phyloP scores from a whole-genome alignment of 1,140 invertebrate genomes.

The Cyrtorhinus lividipennis region DNA sequence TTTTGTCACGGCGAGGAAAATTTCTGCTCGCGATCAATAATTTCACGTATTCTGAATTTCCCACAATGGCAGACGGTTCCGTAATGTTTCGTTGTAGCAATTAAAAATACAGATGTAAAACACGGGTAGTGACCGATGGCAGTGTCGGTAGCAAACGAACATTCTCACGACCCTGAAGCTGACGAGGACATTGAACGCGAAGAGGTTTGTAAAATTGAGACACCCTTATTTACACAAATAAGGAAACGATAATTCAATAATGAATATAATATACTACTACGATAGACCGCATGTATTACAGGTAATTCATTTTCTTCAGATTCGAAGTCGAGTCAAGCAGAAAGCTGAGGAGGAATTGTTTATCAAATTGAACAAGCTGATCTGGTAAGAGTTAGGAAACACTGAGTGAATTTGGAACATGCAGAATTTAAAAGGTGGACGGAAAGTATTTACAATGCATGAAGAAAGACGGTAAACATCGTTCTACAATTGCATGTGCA shows the following conservation, averaged over 20 bases:
- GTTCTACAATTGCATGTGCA: background rate
- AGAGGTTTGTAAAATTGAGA: background rate
- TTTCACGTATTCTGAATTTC: background rate
- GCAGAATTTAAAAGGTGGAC: background rate
- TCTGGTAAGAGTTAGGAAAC: background rate
- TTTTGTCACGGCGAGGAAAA: slow-evolving; percentile 5
- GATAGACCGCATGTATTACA: too few relatives aligned
- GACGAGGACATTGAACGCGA: background rate
- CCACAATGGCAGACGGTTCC: background rate
- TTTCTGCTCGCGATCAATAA: slow-evolving; percentile 3
- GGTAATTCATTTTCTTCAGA: background rate
- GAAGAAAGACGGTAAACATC: background rate
- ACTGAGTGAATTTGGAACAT: background rate
- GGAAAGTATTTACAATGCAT: background rate
- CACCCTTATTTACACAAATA: background rate
- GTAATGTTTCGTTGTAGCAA: slow-evolving; percentile 3
- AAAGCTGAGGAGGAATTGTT: background rate
- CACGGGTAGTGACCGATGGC: background rate
- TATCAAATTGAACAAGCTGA: background rate
- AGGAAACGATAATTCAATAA: background rate
- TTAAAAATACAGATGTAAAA: slow-evolving; percentile 3
- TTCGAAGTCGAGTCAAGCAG: background rate
- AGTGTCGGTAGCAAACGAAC: background rate
- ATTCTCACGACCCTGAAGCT: background rate
- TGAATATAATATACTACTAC: background rate